Base-by-base conservation (phyloP, 2,797 vertebrate genomes). In the Acropternis orthonyx region DNA sequence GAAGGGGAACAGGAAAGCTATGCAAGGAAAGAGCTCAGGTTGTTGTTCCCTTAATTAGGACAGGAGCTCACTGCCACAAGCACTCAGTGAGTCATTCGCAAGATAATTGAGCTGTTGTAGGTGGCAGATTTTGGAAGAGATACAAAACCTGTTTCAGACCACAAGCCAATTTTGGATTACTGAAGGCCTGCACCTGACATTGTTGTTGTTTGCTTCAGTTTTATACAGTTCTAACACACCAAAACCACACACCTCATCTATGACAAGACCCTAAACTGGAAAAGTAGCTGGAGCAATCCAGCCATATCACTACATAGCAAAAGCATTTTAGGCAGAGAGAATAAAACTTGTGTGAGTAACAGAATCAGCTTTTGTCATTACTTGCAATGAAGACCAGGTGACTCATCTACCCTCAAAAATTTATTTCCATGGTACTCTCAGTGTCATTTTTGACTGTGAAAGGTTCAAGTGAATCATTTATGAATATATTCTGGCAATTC, bases 401-500 rank as follows among this genome's bases (percentile, higher is more conserved):
- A 96, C 58, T 96, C 96, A 96, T 90, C 79, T 95, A 86, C 62
- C 69, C 92, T 95, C 76, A 93, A 89, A 95, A 92, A 93, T 81
- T 80, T 92, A 93, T 95, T 95, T 94, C 62, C 36, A 32, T 89
- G 76, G 82, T 86, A 66, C 54, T 78, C 80, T 78, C 62, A 39
- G 66, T 94, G 89, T 95, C 88, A 88, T 92, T 95, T 93, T 92
- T 90, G 66, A 90, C 92, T 95, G 51, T 17, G 10, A 88, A 95
- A 95, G 88, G 92, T 95, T 95, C 69, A 88, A 88, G 76, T 94
- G 85, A 96, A 94, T 97, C 30, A 88, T 92, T 94, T 89, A 95
- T 88, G 85, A 94, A 75, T 41, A n/a, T 58, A 85, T 58, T 81
- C 68, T 72, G 62, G 54, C 58, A 95, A 48, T n/a, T 94, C 54